Evolutionary conservation across 2,888 invertebrate genomes (phyloP), one percentile per base, ranked within the genome.

Genomic region (Drosophila leonis): DNA sequence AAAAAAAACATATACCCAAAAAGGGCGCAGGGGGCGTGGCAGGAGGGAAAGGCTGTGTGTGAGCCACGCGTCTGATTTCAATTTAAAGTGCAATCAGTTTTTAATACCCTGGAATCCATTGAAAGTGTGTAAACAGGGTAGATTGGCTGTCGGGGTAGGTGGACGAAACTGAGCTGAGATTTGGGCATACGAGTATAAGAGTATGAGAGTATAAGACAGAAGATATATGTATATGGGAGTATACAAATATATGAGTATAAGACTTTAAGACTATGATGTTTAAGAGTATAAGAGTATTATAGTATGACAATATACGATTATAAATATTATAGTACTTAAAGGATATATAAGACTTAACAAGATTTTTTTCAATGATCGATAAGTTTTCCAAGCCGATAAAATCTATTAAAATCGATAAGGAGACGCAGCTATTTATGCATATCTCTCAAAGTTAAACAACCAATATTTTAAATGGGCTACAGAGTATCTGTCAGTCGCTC

Each of bases 21-120:
- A 18, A 29, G n/a, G 12, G 24, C 12, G 12, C 29, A 12, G 33
- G 15, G 41, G 8, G 54, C 54, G 39, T 39, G 54, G 27, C 54
- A 18, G 0, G n/a, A 20, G 54, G n/a, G 12, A 2, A 18, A 20
- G 42, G 9, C 46, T 10, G 63, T 64, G 51, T 68, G 73, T 59
- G 84, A 79, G 63, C 83, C 74, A 79, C 69, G 71, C 65, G 65
- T 57, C 81, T 87, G 88, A 87, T 85, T 87, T 87, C 83, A 81
- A 85, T 85, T 87, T 87, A 84, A 87, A 83, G 85, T 81, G 85
- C 85, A 83, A 73, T 80, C 72, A 75, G 74, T 83, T 71, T 71
- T 79, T 35, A 20, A 33, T 49, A 33, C 31, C 49, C 49, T 31
- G 6, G n/a, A 18, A 18, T 12, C 7, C 18, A 20, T 18, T 33